phyloP scores from a whole-genome alignment of 2,888 invertebrate species.

The Lathronympha strigana region DNA sequence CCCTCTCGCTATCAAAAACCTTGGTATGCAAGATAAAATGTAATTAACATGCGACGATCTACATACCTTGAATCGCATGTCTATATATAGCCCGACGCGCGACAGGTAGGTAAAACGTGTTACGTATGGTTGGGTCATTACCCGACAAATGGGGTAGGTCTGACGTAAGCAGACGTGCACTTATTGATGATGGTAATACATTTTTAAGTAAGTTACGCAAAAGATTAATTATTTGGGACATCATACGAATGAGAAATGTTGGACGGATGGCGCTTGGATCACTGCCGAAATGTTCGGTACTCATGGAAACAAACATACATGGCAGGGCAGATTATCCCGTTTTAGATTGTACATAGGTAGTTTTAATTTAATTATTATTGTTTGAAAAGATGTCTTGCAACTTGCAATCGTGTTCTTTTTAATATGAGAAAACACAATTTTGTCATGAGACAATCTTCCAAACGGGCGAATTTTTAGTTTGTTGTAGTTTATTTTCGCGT shows the following conservation, averaged over 20 bases:
- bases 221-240: slow-evolving; percentile 1
- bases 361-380: too few species aligned
- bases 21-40: slow-evolving; percentile 20
- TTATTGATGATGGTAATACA: slow-evolving; percentile 15
- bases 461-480: too few species aligned
- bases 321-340: too few species aligned
- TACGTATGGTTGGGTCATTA: slow-evolving; percentile 29
- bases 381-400: too few species aligned
- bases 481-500: too few species aligned
- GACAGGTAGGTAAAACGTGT: slow-evolving; percentile 27
- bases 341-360: too few species aligned
- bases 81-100: slow-evolving; percentile 30
- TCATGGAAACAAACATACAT: too few species aligned
- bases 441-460: too few species aligned
- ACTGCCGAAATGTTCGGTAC: too few species aligned
- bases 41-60: slow-evolving; percentile 27
- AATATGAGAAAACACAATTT: too few species aligned
- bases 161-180: slow-evolving; percentile 30
- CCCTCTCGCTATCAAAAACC: slow-evolving; percentile 22
- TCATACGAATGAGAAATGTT: not conserved
- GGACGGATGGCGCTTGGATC: not conserved
- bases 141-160: slow-evolving; percentile 26
- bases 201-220: slow-evolving; percentile 12
- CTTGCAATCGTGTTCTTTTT: too few species aligned
- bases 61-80: slow-evolving; percentile 33